Base-by-base conservation (phyloP, 2,113 vertebrate genomes). In the Peucedramus taeniatus region DNA sequence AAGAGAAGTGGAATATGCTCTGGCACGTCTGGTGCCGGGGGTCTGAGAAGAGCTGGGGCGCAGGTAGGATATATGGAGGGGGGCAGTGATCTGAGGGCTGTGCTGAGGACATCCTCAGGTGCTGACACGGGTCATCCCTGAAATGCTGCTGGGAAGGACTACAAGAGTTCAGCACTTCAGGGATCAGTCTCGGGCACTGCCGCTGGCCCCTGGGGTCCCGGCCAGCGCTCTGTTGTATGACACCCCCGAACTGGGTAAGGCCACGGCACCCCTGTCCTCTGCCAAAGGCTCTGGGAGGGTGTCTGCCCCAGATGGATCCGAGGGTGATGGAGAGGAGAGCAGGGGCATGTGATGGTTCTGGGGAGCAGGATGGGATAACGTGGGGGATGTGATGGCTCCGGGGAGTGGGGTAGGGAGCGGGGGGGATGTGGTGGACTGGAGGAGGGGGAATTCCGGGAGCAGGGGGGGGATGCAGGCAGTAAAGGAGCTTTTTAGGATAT, bases 1-100 rank as follows among this genome's bases (percentile, higher is more conserved):
- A 17, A 77, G 22, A 18, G 57, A 76, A 53, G n/a, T 5, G 18
- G 57, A 71, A n/a, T n/a, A 21, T 65, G 45, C 64, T 60, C 45
- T 6, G 19, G n/a, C 27, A 45, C 6, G 1, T 22, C 64, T 22
- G 9, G 7, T 64, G 50, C 39, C 0, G 0, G 33, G 7, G 7
- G 0, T 5, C 31, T 14, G 49, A 74, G 61, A 35, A 63, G 76
- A 76, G 28, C 69, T 14, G 8, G 9, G 54, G 20, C 42, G 47
- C 78, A 83, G 71, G 84, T 71, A 71, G 39, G 84, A 23, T 61
- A 19, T 37, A 10, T 35, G 54, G 7, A 33, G n/a, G 33, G 22
- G 49, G 33, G 15, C 20, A 12, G 7, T 42, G 77, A 45, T 27
- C 15, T 51, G 0, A 3, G 24, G 30, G 30, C n/a, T 64, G 30